Evolutionary conservation across 2,888 invertebrate genomes (phyloP), one percentile per base, ranked within the genome.

Genomic region (Sisyra terminalis): DNA sequence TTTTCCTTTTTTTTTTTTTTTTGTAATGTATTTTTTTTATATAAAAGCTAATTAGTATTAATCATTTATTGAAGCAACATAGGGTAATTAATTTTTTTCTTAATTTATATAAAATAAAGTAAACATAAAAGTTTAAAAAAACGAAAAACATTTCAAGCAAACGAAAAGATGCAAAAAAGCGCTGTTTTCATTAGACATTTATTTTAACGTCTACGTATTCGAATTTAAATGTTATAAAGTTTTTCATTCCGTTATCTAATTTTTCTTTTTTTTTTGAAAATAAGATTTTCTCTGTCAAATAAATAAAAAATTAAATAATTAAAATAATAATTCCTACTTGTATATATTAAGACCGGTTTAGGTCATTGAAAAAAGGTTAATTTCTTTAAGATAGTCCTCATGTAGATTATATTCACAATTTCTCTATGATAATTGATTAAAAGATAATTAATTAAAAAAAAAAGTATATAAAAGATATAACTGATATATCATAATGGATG

Each of bases 311-410:
- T 24, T 5, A 24, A 24, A 5, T 5, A 24, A 5, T 24, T 5
- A 24, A 24, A 24, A 24, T 24, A 24, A 24, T 24, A 24, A 24
- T 24, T 40, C 40, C 40, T 13, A 40, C 29, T 29, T 10, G 30
- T 40, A 30, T 40, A 40, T n/a, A 40, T 40, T 30, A 30, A 14
- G 40, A 14, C 40, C 40, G 10, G 30, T 30, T 40, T 30, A 30
- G 40, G 40, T 40, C 40, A 30, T 14, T 40, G 31, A 40, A 39
- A 18, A 39, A 39, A 31, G 30, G 29, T 14, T 40, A 29, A 40
- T 40, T 40, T 29, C 16, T 40, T 30, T 30, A 40, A 30, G 18
- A 16, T 38, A 38, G 16, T 17, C 17, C 11, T 17, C 18, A 38
- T 17, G 38, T 38, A 38, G 38, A 38, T 38, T 38, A 38, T 18